Evolutionary conservation across 2,113 vertebrate species (phyloP).

Genomic region (Datnioides undecimradiatus): DNA sequence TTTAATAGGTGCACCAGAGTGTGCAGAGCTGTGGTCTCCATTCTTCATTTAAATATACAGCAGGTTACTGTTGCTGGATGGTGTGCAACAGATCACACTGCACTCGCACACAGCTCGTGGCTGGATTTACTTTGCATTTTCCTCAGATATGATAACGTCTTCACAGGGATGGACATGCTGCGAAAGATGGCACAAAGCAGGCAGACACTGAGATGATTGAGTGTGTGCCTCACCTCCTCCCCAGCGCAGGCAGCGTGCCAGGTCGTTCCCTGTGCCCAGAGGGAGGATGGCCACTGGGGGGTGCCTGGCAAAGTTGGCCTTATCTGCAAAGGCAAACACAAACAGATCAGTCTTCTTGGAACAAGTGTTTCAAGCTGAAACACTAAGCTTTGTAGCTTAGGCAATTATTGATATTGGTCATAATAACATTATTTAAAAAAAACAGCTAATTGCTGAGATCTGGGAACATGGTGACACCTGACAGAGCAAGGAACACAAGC

Average conservation of each 20-base stretch:
- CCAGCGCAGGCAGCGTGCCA: constrained; percentile 97
- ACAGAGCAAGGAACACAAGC: neutral
- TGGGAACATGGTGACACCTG: neutral
- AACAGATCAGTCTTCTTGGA: constrained; percentile 6
- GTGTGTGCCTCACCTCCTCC: constrained; percentile 91
- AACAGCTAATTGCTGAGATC: neutral
- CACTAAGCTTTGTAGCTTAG: accelerated
- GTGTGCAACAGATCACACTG: neutral
- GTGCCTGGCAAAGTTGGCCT: constrained; percentile 81
- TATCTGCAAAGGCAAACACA: constrained; percentile 76
- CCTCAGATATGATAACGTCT: neutral
- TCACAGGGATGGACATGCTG: neutral
- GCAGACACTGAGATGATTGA: neutral
- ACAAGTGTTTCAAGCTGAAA: neutral
- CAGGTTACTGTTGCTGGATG: neutral
- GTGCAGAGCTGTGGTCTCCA: neutral
- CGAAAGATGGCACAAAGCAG: neutral
- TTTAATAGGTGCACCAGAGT: too few relatives aligned
- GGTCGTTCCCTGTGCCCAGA: constrained; percentile 95
- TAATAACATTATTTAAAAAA: neutral
- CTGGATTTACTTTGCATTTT: neutral
- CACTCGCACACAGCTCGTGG: too few relatives aligned
- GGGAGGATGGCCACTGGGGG: constrained; percentile 96
- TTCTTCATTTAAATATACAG: neutral
- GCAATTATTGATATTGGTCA: neutral